phyloP scores from a whole-genome alignment of 2,888 invertebrate species.

The Sinhomidia bicolor region DNA sequence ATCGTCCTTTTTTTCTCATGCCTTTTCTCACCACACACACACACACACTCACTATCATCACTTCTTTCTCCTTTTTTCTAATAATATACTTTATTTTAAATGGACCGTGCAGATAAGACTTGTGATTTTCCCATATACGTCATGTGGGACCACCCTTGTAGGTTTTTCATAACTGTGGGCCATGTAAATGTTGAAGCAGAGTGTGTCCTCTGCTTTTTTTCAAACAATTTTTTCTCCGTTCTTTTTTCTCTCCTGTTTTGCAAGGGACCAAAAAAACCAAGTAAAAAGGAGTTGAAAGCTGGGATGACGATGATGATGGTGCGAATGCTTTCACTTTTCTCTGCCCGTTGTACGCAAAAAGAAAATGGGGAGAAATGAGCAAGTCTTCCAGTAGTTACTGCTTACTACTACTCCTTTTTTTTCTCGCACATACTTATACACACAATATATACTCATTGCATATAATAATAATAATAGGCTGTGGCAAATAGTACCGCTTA shows the following conservation, averaged over 20 bases:
- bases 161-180: neutral
- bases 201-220: slow-evolving; percentile 7
- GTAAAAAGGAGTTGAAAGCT: neutral
- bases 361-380: neutral
- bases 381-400: no score
- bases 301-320: neutral
- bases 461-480: neutral
- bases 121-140: slow-evolving; percentile 45
- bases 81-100: slow-evolving; percentile 30
- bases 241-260: no score
- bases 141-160: slow-evolving; percentile 21
- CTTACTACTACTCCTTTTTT: neutral
- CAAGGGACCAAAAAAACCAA: neutral
- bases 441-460: neutral
- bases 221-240: slow-evolving; percentile 12
- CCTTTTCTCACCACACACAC: neutral
- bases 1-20: neutral
- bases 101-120: slow-evolving; percentile 53
- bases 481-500: neutral
- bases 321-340: neutral
- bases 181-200: neutral
- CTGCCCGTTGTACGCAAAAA: neutral
- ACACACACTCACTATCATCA: neutral
- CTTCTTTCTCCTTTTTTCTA: neutral
- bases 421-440: neutral